These are phyloP conservation scores for Drosophila varians DNA, from an alignment of 1,140 invertebrate genomes.

Conservation along the genomic window DNA sequence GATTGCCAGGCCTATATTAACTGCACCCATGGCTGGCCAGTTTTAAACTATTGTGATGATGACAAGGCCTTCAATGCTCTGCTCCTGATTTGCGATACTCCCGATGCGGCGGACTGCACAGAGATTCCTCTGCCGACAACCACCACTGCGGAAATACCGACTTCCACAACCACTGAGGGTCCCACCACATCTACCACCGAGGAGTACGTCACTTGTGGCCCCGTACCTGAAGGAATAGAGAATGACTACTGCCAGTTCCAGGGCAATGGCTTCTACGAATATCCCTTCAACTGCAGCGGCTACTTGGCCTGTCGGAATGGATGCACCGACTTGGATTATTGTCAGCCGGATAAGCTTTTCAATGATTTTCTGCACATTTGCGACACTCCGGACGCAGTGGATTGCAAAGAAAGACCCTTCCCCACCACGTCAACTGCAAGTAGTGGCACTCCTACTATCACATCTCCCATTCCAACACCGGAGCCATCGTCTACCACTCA, in stretches of 20 bases:
- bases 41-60: slow-evolving; percentile 54
- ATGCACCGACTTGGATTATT: slow-evolving; percentile 53
- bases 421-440: slow-evolving; percentile 47
- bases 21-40: slow-evolving; percentile 60
- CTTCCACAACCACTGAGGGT: slow-evolving; percentile 30
- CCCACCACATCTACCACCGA: slow-evolving; percentile 20
- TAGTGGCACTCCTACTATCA: slow-evolving; percentile 6
- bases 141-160: slow-evolving; percentile 5
- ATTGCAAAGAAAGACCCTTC: slow-evolving; percentile 32
- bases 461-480: slow-evolving; percentile 6
- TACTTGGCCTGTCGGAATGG: slow-evolving; percentile 58
- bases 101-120: slow-evolving; percentile 54
- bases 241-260: slow-evolving; percentile 35
- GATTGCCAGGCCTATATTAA: slow-evolving; percentile 74
- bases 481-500: slow-evolving; percentile 9
- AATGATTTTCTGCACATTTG: slow-evolving; percentile 54
- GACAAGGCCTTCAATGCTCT: slow-evolving; percentile 58
- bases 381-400: slow-evolving; percentile 60
- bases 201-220: slow-evolving; percentile 30
- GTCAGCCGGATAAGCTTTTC: slow-evolving; percentile 58
- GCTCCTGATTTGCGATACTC: slow-evolving; percentile 66
- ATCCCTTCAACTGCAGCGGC: slow-evolving; percentile 55
- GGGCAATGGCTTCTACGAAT: slow-evolving; percentile 65
- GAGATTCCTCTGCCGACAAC: slow-evolving; percentile 50
- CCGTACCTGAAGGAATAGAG: slow-evolving; percentile 23